phyloP scores from a whole-genome alignment of 1,140 invertebrate genomes.

The Riptortus pedestris region DNA sequence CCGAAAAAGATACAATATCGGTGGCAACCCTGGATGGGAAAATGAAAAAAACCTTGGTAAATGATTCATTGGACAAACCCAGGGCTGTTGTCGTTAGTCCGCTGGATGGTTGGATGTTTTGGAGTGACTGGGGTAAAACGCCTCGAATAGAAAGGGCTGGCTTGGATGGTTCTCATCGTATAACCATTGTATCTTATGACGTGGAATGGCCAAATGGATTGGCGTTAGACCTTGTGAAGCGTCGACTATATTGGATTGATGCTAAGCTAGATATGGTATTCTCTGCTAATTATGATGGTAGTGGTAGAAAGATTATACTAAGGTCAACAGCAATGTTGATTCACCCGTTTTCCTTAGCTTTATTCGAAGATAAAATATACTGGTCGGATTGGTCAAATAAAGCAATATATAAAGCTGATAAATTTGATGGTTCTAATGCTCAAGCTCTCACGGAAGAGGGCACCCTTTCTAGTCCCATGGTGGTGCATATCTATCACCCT shows the following conservation, averaged over 20 bases:
- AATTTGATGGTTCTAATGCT: constrained; percentile 78
- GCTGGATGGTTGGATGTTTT: neutral
- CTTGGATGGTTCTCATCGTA: constrained; percentile 87
- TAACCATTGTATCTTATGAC: constrained; percentile 74
- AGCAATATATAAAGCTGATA: constrained; percentile 85
- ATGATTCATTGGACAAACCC: neutral
- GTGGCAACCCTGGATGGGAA: neutral
- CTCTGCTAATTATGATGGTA: constrained; percentile 76
- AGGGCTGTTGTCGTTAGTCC: neutral
- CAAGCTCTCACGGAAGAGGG: constrained; percentile 60
- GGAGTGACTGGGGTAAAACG: constrained; percentile 89
- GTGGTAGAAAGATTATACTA: constrained; percentile 54
- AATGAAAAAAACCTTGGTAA: neutral
- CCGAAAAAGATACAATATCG: too few species aligned
- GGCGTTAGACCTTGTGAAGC: constrained; percentile 72
- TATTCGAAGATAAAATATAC: constrained; percentile 87
- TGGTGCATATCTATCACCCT: constrained; percentile 86
- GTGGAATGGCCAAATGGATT: constrained; percentile 94
- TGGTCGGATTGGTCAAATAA: constrained; percentile 96
- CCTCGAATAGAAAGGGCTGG: constrained; percentile 87
- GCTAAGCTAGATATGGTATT: constrained; percentile 82
- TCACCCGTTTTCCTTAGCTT: constrained; percentile 87
- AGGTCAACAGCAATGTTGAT: constrained; percentile 59
- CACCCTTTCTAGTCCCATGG: constrained; percentile 83
- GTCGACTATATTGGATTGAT: constrained; percentile 89